These are phyloP conservation scores for Imbricaverruca yamaguchii DNA, from an alignment of 2,888 invertebrate species.

Conservation along the genomic window DNA sequence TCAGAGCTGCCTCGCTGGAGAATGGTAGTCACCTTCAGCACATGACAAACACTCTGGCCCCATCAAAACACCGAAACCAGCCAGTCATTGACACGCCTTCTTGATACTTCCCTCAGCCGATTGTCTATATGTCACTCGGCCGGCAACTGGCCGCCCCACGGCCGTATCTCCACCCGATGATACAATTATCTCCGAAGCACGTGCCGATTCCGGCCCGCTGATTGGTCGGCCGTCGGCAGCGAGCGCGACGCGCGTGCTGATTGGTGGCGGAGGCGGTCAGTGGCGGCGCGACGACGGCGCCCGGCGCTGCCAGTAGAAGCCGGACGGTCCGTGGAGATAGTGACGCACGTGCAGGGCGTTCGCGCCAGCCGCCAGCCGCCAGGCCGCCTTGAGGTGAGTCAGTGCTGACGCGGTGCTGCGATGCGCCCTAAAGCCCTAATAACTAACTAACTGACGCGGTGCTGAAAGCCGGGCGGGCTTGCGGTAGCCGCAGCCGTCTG, in stretches of 20 bases:
- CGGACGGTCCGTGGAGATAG: too few species aligned
- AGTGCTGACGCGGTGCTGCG: neutral
- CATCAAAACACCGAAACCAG: neutral
- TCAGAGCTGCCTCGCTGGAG: too few species aligned
- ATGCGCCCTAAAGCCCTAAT: too few species aligned
- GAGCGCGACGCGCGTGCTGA: neutral
- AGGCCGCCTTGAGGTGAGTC: neutral
- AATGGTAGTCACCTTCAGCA: too few species aligned
- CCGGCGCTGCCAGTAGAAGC: neutral
- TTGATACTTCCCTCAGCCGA: neutral
- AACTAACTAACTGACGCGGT: too few species aligned
- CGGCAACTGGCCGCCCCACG: neutral
- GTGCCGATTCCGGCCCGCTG: neutral
- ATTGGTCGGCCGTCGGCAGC: neutral
- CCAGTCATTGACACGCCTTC: neutral
- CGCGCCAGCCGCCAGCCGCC: too few species aligned
- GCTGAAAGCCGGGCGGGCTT: too few species aligned
- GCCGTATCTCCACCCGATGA: neutral
- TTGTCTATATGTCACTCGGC: neutral
- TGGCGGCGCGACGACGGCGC: neutral
- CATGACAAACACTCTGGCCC: too few species aligned
- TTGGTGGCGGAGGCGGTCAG: neutral
- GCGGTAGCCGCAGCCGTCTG: too few species aligned
- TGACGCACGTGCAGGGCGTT: too few species aligned
- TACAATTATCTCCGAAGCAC: constrained; percentile 2